Evolutionary conservation across 2,888 invertebrate genomes (phyloP).

Genomic region (Palloptera scutellata): DNA sequence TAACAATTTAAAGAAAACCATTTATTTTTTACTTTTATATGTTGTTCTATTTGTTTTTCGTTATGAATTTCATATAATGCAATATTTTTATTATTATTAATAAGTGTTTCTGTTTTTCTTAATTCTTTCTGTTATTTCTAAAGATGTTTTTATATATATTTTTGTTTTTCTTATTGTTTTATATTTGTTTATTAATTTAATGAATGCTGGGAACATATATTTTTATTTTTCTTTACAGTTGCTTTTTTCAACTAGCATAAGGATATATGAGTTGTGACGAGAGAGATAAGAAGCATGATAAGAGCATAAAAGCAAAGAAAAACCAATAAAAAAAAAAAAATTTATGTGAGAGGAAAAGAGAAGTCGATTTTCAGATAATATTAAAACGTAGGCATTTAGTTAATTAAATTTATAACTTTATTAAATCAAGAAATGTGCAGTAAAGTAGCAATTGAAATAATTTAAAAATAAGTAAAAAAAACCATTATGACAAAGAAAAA

Average conservation of each 20-base stretch:
- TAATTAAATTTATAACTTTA: too few species aligned
- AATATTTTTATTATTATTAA: constrained; percentile 33
- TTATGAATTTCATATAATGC: constrained; percentile 31
- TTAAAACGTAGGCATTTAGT: too few species aligned
- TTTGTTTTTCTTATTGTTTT: neutral
- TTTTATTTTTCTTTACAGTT: constrained; percentile 20
- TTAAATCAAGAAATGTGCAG: too few species aligned
- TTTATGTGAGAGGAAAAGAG: constrained; percentile 14
- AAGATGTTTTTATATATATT: too few species aligned
- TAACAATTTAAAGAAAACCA: constrained; percentile 42
- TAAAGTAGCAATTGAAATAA: too few species aligned
- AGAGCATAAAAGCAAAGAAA: constrained; percentile 7
- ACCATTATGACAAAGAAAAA: too few species aligned
- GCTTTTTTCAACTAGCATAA: constrained; percentile 5
- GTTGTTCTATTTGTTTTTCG: constrained; percentile 20
- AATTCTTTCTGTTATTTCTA: neutral
- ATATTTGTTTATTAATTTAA: constrained; percentile 18
- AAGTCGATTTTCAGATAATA: too few species aligned
- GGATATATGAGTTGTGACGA: too few species aligned
- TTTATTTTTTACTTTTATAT: constrained; percentile 32
- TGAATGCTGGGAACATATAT: constrained; percentile 26
- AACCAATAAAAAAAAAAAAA: constrained; percentile 17
- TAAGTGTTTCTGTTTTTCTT: constrained; percentile 24
- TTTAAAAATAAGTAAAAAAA: too few species aligned
- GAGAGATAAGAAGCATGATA: too few species aligned